Percentiles rank a stretch among this genome's conserved stretches.
These are phyloP conservation scores for Uloborus plumipes DNA, from an alignment of 2,888 invertebrate species.

Conservation along the genomic window DNA sequence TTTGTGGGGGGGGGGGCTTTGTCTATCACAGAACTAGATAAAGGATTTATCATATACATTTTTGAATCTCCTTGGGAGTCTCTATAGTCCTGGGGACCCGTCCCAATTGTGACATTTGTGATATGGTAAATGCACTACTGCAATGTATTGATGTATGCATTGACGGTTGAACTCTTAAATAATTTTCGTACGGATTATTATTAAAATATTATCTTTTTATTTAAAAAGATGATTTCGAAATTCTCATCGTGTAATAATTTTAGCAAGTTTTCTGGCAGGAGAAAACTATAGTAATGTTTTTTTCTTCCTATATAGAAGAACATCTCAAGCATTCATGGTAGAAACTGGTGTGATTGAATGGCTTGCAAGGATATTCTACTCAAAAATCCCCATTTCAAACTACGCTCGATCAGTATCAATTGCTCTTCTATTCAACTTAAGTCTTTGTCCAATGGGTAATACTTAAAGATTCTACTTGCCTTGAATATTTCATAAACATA, in stretches of 20 bases:
- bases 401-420: constrained; percentile 79
- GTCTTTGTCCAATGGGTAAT: constrained; percentile 73
- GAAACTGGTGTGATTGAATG: constrained; percentile 77
- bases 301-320: constrained; percentile 70
- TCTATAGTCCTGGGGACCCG: too few species aligned
- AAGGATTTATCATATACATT: too few species aligned
- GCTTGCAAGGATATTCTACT: constrained; percentile 75
- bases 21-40: too few species aligned
- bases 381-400: constrained; percentile 70
- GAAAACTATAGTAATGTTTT: neutral
- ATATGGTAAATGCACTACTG: too few species aligned
- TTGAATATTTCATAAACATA: neutral
- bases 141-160: too few species aligned
- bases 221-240: neutral
- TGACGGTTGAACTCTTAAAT: too few species aligned
- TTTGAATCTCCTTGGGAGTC: too few species aligned
- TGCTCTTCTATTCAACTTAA: constrained; percentile 80
- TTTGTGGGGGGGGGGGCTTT: too few species aligned
- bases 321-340: constrained; percentile 77
- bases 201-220: too few species aligned
- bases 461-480: neutral
- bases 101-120: too few species aligned
- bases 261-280: neutral
- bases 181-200: too few species aligned
- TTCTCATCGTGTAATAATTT: neutral